Conservation (phyloP, 2,113 vertebrate genomes). For the Poecile atricapillus region DNA sequence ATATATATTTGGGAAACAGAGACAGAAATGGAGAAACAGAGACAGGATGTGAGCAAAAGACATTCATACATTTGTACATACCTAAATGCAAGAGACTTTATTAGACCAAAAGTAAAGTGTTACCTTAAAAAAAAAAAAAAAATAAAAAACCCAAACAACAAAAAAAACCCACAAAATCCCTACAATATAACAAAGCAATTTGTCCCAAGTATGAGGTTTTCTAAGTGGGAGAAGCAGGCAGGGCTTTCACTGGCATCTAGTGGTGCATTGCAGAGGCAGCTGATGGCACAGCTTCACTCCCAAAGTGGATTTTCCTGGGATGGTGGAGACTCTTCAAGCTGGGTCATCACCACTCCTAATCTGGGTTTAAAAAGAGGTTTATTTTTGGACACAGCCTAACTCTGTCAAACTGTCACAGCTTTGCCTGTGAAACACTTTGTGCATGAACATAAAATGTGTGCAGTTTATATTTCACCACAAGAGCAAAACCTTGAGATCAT, state of each 20-base stretch:
- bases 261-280: background rate
- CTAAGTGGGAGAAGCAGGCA: background rate
- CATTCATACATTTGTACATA: background rate
- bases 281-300: background rate
- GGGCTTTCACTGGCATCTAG: conserved; percentile 62
- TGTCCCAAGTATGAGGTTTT: background rate
- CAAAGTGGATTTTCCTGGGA: background rate
- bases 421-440: background rate
- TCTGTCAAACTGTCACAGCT: background rate
- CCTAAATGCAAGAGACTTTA: background rate
- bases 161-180: no score
- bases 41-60: background rate
- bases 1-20: background rate
- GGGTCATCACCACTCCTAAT: background rate
- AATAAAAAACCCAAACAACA: background rate
- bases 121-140: background rate
- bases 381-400: background rate
- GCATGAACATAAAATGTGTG: accelerated
- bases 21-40: background rate
- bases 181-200: background rate
- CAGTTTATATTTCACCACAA: background rate
- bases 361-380: background rate
- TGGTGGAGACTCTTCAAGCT: accelerated
- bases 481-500: background rate
- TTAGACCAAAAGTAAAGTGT: background rate